Evolutionary conservation across 2,797 vertebrate genomes (phyloP), one percentile per base, ranked within the genome.

Genomic region (Cossypha polioptera): DNA sequence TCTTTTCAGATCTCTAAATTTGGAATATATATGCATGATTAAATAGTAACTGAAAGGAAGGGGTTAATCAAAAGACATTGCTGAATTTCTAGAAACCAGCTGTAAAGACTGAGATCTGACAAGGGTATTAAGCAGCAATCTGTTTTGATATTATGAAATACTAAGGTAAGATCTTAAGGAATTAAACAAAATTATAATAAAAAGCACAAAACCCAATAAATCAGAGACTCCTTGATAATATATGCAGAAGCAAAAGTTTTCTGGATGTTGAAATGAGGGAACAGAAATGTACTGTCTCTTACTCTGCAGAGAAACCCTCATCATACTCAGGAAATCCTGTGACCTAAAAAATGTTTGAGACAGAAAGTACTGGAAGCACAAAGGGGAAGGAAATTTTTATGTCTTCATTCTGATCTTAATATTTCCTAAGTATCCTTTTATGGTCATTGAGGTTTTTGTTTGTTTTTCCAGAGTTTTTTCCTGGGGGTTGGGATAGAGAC

Each of bases 311-410:
- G 42, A 75, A 85, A 87, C 31, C 9, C 25, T 75, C 25, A 11
- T 29, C 31, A 9, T 12, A 31, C 40, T 59, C 82, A 82, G 90
- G 93, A 95, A 95, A 94, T 95, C 85, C 87, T 75, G 62, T 61
- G 42, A 87, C 67, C 38, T 36, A 11, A 73, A 31, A 81, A 21
- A 47, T 19, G 12, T 40, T 18, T 13, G 40, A 81, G 67, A 95
- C 78, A 84, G 25, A 92, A 87, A 66, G 75, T 79, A 69, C 85
- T 29, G 18, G 40, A 28, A 87, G 31, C 59, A 59, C n/a, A 87
- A 89, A 85, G 31, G 19, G 63, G 82, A 94, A 95, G 68, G 75
- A 86, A 88, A 88, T 55, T 15, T 47, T 0, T 61, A 36, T 22
- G 43, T 91, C 40, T 31, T 87, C 35, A 36, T 54, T 76, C 45